Percentiles rank a stretch among this genome's conserved stretches.
These are phyloP conservation scores for Cyclina sinensis DNA, from an alignment of 1,140 invertebrate species.

Conservation along the genomic window DNA sequence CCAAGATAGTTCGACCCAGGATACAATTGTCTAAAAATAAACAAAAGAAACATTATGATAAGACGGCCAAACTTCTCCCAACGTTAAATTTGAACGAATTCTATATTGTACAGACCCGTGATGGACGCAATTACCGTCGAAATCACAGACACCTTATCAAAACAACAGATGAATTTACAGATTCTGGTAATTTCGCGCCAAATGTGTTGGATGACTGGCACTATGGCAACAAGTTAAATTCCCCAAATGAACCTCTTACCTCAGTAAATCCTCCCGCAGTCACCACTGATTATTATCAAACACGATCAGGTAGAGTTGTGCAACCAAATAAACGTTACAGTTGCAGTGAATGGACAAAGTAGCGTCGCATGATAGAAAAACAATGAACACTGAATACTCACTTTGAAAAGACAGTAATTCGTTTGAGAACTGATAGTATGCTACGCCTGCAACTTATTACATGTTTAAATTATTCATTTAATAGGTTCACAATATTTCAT, in stretches of 20 bases:
- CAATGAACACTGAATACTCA: too few species aligned
- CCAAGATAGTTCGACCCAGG: not conserved
- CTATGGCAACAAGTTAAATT: not conserved
- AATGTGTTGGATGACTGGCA: not conserved
- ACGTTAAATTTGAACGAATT: not conserved
- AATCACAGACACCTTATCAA: not conserved
- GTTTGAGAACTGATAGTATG: too few species aligned
- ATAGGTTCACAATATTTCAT: too few species aligned
- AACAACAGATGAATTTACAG: not conserved
- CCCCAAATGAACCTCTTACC: not conserved
- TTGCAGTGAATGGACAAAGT: slow-evolving; percentile 2
- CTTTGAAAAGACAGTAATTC: too few species aligned
- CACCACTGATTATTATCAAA: not conserved
- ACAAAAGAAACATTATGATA: slow-evolving; percentile 9
- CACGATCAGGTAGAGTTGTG: slow-evolving; percentile 35
- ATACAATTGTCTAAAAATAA: not conserved
- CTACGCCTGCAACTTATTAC: too few species aligned
- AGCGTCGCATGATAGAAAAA: too few species aligned
- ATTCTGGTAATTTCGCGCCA: not conserved
- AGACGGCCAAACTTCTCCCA: not conserved
- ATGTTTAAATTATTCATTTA: too few species aligned
- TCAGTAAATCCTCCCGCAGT: too few species aligned
- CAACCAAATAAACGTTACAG: slow-evolving; percentile 21
- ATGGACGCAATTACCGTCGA: slow-evolving; percentile 15
- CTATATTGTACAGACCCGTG: slow-evolving; percentile 7